Percentiles rank a stretch among this genome's conserved stretches.
Conservation (phyloP, 2,888 invertebrate genomes). For the Melolontha melolontha region DNA sequence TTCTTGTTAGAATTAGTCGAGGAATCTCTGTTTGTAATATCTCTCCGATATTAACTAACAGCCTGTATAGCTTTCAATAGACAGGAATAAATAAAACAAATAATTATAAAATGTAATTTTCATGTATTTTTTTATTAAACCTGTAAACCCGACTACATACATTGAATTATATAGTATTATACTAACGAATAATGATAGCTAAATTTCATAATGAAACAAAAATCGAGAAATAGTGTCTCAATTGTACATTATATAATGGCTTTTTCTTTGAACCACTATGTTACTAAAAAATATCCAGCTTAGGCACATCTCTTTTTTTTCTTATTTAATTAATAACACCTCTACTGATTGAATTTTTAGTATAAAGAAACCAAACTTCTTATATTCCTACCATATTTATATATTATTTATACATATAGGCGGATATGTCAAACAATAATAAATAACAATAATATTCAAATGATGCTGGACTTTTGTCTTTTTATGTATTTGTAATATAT, state of each 20-base stretch:
- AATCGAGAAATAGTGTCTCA: slow-evolving; percentile 42
- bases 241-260: slow-evolving; percentile 26
- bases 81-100: slow-evolving; percentile 33
- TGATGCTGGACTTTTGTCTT: slow-evolving; percentile 31
- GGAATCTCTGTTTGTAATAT: no score
- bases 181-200: slow-evolving; percentile 40
- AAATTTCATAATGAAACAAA: slow-evolving; percentile 41
- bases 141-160: slow-evolving; percentile 59
- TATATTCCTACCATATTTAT: slow-evolving; percentile 23
- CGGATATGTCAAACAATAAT: slow-evolving; percentile 37
- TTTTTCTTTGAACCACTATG: slow-evolving; percentile 28
- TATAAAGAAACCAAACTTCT: slow-evolving; percentile 8
- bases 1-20: no score
- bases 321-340: neutral
- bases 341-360: slow-evolving; percentile 4
- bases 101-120: slow-evolving; percentile 49
- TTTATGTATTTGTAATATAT: neutral
- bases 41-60: no score
- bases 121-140: slow-evolving; percentile 55
- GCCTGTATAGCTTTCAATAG: no score
- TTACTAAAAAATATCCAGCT: slow-evolving; percentile 31
- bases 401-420: slow-evolving; percentile 23
- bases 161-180: slow-evolving; percentile 39
- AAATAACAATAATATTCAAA: slow-evolving; percentile 7
- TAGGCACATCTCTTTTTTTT: slow-evolving; percentile 37